phyloP scores from a whole-genome alignment of 2,797 vertebrate genomes.

The Myripristis murdjan region DNA sequence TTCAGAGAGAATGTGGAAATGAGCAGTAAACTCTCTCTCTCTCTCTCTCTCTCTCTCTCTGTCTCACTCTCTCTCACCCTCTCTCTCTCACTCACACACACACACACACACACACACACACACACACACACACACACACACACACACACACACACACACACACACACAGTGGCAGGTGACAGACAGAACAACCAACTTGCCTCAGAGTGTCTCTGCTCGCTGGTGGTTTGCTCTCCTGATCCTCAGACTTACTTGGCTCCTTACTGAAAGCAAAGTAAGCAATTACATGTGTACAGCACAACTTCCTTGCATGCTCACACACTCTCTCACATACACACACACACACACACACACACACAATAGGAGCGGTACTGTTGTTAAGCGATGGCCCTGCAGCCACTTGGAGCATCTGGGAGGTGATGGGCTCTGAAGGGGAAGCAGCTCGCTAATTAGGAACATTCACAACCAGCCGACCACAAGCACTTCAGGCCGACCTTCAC shows the following conservation, averaged over 20 bases:
- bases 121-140: not conserved
- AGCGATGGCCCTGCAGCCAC: conserved; percentile 26
- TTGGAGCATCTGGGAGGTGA: conserved; percentile 23
- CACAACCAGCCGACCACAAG: conserved; percentile 30
- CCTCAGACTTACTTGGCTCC: conserved; percentile 7
- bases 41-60: not conserved
- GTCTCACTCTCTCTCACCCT: not conserved
- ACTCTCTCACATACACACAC: conserved; percentile 11
- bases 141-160: no score
- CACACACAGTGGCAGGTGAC: not conserved
- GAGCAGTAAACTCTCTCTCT: conserved; percentile 32
- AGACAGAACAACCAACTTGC: conserved; percentile 19
- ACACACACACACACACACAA: conserved; percentile 21
- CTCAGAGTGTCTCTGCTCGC: not conserved
- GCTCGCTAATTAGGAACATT: conserved; percentile 43
- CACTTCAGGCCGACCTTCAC: conserved; percentile 2
- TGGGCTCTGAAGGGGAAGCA: conserved; percentile 10
- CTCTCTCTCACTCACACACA: not conserved
- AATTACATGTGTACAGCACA: conserved; percentile 1
- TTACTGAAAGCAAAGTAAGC: conserved; percentile 12
- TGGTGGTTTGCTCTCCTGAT: conserved; percentile 3
- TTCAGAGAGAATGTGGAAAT: conserved; percentile 60
- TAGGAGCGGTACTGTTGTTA: conserved; percentile 2
- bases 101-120: not conserved
- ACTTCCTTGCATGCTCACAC: not conserved